phyloP scores from a whole-genome alignment of 1,140 invertebrate genomes.

The Aporrectodea caliginosa region DNA sequence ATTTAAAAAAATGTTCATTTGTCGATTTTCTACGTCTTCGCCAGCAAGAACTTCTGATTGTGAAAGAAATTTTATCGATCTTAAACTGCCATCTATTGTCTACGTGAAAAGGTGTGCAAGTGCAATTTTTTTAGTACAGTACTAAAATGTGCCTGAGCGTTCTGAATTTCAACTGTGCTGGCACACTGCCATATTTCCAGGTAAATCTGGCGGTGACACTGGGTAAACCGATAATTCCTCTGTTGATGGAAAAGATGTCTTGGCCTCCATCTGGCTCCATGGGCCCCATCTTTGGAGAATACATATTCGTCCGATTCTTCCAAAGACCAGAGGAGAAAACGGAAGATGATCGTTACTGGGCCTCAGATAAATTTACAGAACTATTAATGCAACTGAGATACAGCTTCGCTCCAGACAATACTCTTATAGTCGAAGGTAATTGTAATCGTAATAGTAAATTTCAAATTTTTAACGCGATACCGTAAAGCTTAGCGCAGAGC shows the following conservation, averaged over 20 bases:
- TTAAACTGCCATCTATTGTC: too few species aligned
- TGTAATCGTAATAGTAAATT: too few species aligned
- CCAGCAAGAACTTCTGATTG: too few species aligned
- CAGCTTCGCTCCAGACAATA: constrained; percentile 37
- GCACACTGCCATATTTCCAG: too few species aligned
- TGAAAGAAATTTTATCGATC: too few species aligned
- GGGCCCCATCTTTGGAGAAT: constrained; percentile 53
- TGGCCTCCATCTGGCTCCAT: constrained; percentile 51
- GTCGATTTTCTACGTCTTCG: too few species aligned
- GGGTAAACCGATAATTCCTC: constrained; percentile 48
- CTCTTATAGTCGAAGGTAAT: constrained; percentile 36
- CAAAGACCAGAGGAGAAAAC: constrained; percentile 36
- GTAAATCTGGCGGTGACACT: constrained; percentile 47
- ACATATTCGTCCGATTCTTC: constrained; percentile 47
- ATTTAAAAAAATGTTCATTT: too few species aligned
- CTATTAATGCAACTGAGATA: constrained; percentile 47
- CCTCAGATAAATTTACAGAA: constrained; percentile 45
- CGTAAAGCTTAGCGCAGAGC: too few species aligned
- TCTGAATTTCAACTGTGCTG: too few species aligned
- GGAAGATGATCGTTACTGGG: constrained; percentile 42
- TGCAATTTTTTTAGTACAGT: constrained; percentile 21
- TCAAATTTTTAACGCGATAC: too few species aligned
- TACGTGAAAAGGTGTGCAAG: too few species aligned
- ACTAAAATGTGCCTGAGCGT: not conserved
- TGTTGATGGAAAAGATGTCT: constrained; percentile 45